Conservation (phyloP, 35 echinoderm and acorn worm species). For the Patiria miniata region DNA sequence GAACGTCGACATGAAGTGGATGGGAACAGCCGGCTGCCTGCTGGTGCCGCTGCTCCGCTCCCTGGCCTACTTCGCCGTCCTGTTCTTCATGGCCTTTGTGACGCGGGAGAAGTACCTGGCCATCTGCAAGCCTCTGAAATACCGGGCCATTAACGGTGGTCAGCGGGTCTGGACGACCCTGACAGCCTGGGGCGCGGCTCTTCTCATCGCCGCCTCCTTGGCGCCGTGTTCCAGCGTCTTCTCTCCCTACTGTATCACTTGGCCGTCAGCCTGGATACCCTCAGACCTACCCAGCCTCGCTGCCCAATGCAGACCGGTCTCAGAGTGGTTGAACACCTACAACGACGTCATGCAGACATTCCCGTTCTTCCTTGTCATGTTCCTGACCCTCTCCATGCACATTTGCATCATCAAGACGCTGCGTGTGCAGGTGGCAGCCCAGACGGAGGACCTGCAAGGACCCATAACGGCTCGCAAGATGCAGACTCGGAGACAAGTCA, state of each 20-base stretch:
- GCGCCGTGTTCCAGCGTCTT: neutral
- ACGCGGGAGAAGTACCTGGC: constrained; percentile 76
- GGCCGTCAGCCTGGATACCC: neutral
- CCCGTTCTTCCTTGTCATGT: constrained; percentile 44
- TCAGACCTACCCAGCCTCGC: neutral
- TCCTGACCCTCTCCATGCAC: constrained; percentile 41
- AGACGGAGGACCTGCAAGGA: neutral
- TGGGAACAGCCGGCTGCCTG: constrained; percentile 62
- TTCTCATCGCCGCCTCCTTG: neutral
- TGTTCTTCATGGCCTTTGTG: constrained; percentile 65
- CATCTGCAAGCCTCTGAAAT: constrained; percentile 65
- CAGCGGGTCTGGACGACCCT: constrained; percentile 8
- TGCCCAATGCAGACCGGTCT: constrained; percentile 17
- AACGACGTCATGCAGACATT: constrained; percentile 23
- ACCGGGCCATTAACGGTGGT: constrained; percentile 31
- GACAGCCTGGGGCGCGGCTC: neutral
- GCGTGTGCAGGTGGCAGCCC: neutral
- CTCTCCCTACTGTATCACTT: neutral
- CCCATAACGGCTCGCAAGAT: neutral
- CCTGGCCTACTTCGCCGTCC: constrained; percentile 51
- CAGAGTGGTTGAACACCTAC: neutral
- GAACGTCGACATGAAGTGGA: constrained; percentile 20
- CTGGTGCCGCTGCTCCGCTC: constrained; percentile 39
- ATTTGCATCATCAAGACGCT: neutral
- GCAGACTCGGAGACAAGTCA: constrained; percentile 50